A percentile compares a stretch with the other conserved stretches of the same genome.
Evolutionary conservation across 2,888 invertebrate genomes (phyloP).

Genomic region (Drosophila imparisetae): DNA sequence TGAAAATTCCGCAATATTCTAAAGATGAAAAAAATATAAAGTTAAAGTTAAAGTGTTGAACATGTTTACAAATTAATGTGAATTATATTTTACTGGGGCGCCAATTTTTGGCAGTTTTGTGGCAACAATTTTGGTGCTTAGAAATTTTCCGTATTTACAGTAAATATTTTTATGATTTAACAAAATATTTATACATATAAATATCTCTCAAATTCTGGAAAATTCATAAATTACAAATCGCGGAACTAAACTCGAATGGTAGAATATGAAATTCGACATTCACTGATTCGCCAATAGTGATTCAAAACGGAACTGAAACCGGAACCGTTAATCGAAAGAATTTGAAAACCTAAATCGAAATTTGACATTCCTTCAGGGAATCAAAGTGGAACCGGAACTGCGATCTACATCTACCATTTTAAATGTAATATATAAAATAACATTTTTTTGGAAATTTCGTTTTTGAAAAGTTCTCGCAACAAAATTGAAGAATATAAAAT

Average conservation of each 20-base stretch:
- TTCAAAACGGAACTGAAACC: background rate
- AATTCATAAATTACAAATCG: background rate
- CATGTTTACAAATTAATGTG: background rate
- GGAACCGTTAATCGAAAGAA: background rate
- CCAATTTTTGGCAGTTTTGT: background rate
- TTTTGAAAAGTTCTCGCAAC: background rate
- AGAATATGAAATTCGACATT: background rate
- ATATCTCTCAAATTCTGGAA: background rate
- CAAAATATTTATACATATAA: background rate
- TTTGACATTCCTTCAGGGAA: background rate
- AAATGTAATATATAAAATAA: background rate
- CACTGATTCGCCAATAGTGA: background rate
- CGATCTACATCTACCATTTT: background rate
- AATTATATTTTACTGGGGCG: background rate
- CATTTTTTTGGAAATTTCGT: background rate
- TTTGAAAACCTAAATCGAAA: background rate
- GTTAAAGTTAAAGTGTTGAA: background rate
- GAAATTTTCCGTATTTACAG: background rate
- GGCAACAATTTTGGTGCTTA: background rate
- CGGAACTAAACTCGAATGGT: background rate
- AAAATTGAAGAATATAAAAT: background rate
- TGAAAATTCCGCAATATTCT: background rate
- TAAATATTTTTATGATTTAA: background rate
- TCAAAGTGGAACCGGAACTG: background rate
- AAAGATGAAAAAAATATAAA: background rate